Conservation (phyloP, 2,888 invertebrate genomes). For the Aricia artaxerxes region DNA sequence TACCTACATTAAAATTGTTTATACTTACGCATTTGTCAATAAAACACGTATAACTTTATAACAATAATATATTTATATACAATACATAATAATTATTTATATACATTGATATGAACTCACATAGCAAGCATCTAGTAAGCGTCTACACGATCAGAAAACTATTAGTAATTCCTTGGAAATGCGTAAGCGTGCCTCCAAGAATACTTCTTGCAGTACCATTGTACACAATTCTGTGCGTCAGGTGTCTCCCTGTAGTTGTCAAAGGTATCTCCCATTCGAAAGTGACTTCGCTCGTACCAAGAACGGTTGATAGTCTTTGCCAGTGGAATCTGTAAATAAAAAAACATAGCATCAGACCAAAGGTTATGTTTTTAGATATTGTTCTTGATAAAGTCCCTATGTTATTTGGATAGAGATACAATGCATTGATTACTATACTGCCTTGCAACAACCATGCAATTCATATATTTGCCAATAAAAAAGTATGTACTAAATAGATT, state of each 20-base stretch:
- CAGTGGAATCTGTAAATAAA: constrained; percentile 85
- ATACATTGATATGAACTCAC: constrained; percentile 8
- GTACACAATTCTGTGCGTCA: constrained; percentile 90
- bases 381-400: too few species aligned
- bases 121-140: not conserved
- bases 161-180: constrained; percentile 82
- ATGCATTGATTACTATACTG: too few species aligned
- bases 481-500: not conserved
- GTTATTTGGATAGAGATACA: too few species aligned
- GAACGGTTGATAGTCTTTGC: constrained; percentile 84
- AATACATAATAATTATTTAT: not conserved
- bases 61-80: not conserved
- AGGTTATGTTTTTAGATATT: too few species aligned
- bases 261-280: constrained; percentile 88
- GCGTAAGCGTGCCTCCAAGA: constrained; percentile 78
- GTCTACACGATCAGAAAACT: constrained; percentile 61
- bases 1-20: not conserved
- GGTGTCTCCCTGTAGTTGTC: constrained; percentile 63
- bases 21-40: not conserved
- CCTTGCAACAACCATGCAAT: too few species aligned
- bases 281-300: constrained; percentile 87
- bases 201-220: constrained; percentile 86
- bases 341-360: not conserved
- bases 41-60: not conserved
- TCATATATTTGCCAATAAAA: too few species aligned